phyloP scores from a whole-genome alignment of 2,888 invertebrate species.

The Sicus ferrugineus region DNA sequence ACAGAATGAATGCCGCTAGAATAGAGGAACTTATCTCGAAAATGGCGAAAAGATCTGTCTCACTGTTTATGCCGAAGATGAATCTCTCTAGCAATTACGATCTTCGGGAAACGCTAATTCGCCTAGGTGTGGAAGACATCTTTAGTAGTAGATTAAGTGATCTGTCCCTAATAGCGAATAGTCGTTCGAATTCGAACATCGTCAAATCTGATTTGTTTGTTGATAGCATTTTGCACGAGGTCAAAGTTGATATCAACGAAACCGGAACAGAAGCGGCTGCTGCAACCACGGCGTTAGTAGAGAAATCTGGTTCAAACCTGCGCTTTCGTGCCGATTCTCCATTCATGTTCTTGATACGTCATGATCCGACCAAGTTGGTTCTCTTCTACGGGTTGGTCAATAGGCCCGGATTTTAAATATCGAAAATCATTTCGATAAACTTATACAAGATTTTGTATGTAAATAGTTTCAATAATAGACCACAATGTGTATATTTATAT shows the following conservation, averaged over 20 bases:
- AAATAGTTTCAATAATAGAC: no score
- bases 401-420: slow-evolving; percentile 61
- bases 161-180: slow-evolving; percentile 66
- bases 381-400: slow-evolving; percentile 75
- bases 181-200: slow-evolving; percentile 56
- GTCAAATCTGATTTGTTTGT: slow-evolving; percentile 66
- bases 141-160: slow-evolving; percentile 72
- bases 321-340: slow-evolving; percentile 70
- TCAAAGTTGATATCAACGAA: slow-evolving; percentile 71
- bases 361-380: no score
- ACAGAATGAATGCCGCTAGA: slow-evolving; percentile 61
- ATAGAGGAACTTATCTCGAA: slow-evolving; percentile 61
- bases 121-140: slow-evolving; percentile 71
- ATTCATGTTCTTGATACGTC: slow-evolving; percentile 73
- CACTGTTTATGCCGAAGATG: slow-evolving; percentile 76
- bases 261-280: slow-evolving; percentile 74
- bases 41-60: slow-evolving; percentile 62
- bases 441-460: no score
- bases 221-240: slow-evolving; percentile 70
- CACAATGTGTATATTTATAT: no score
- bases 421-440: no score
- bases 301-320: slow-evolving; percentile 67
- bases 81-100: slow-evolving; percentile 70
- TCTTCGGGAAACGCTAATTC: slow-evolving; percentile 68
- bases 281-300: slow-evolving; percentile 68